phyloP scores from a whole-genome alignment of 1,140 invertebrate species.

The Radopholus similis region DNA sequence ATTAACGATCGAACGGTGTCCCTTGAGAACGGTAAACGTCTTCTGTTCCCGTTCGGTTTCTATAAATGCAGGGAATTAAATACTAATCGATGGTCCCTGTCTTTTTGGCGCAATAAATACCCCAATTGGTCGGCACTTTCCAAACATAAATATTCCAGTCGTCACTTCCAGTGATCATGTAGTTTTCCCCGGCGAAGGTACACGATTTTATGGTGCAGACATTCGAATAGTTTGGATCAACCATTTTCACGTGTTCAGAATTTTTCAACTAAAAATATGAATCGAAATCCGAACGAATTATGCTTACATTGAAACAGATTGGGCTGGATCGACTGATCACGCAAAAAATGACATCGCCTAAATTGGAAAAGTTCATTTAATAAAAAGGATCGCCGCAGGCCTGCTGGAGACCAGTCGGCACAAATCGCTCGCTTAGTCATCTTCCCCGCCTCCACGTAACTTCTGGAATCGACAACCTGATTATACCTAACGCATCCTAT shows the following conservation, averaged over 20 bases:
- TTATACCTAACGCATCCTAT: too few relatives aligned
- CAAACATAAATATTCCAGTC: conserved; percentile 92
- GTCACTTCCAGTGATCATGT: conserved; percentile 85
- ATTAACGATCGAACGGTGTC: conserved; percentile 90
- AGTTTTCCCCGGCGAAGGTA: conserved; percentile 81
- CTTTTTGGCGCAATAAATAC: conserved; percentile 16
- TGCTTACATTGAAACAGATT: conserved; percentile 30
- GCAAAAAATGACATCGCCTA: conserved; percentile 27
- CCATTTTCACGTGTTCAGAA: conserved; percentile 60
- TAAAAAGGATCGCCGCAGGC: neutral
- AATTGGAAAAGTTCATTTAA: neutral
- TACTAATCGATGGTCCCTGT: neutral
- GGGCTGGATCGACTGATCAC: conserved; percentile 24
- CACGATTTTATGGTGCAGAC: conserved; percentile 95
- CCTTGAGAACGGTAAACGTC: conserved; percentile 70
- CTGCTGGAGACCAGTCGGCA: conserved; percentile 23
- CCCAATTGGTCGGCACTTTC: conserved; percentile 71
- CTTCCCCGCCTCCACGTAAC: conserved; percentile 20
- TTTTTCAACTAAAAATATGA: conserved; percentile 22
- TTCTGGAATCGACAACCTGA: conserved; percentile 15
- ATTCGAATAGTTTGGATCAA: conserved; percentile 83
- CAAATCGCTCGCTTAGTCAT: conserved; percentile 30
- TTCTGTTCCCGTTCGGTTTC: too few relatives aligned
- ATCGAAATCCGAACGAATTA: conserved; percentile 7
- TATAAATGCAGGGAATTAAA: neutral